Evolutionary conservation across 1,140 invertebrate genomes (phyloP).

Genomic region (Zophobas atratus): DNA sequence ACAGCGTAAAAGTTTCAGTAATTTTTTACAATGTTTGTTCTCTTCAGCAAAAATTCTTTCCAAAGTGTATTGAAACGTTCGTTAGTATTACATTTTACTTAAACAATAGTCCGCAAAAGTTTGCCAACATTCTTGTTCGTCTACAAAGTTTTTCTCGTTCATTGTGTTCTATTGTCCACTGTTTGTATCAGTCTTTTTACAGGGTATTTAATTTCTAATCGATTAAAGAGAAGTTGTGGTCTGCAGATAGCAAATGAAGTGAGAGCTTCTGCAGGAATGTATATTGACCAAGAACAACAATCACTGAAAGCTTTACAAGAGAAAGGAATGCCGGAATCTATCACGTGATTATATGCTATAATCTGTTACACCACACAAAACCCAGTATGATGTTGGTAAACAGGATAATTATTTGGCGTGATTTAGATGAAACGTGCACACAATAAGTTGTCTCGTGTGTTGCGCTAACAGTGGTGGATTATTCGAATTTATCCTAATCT

Average conservation of each 20-base stretch:
- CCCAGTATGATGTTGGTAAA: constrained; percentile 17
- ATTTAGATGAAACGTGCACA: constrained; percentile 28
- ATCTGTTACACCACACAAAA: constrained; percentile 3
- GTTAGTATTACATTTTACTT: constrained; percentile 16
- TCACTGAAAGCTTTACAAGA: not conserved
- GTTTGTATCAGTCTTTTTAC: constrained; percentile 5
- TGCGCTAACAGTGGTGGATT: constrained; percentile 16
- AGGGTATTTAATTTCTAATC: not conserved
- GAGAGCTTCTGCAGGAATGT: constrained; percentile 16
- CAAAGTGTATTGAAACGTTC: not conserved
- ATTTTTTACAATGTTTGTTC: not conserved
- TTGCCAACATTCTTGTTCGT: constrained; percentile 11
- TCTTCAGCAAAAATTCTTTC: not conserved
- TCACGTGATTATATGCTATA: constrained; percentile 29
- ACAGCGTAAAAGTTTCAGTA: not conserved
- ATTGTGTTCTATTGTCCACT: constrained; percentile 8
- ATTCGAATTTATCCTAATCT: constrained; percentile 36
- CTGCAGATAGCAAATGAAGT: constrained; percentile 6
- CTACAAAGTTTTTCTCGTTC: constrained; percentile 2
- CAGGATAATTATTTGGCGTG: constrained; percentile 24
- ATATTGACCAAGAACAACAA: not conserved
- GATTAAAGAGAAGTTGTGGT: not conserved
- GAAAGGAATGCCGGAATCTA: constrained; percentile 28
- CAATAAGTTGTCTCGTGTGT: constrained; percentile 16
- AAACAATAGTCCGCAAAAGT: constrained; percentile 8